These are phyloP conservation scores for pig (Sus scrofa) DNA, from an alignment of 2,113 vertebrate species.

Conservation along the genomic window DNA sequence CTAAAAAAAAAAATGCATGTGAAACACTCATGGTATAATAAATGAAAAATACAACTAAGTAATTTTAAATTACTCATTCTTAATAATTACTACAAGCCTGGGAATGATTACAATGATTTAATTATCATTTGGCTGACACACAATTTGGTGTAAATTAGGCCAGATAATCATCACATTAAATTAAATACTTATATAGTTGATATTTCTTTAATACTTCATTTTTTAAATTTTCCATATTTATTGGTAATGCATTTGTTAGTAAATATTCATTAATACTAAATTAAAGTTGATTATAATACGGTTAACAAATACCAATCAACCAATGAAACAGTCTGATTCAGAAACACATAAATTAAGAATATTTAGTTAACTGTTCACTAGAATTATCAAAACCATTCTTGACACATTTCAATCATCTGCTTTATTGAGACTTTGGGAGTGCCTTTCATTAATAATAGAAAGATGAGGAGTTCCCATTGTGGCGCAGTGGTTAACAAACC, in stretches of 20 bases:
- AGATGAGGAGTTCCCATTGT: too few relatives aligned
- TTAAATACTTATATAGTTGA: neutral
- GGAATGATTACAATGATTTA: slow-evolving; percentile 19
- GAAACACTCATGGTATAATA: neutral
- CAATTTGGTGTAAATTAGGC: neutral
- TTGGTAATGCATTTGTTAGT: neutral
- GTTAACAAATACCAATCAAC: slow-evolving; percentile 25
- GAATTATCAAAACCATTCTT: slow-evolving; percentile 7
- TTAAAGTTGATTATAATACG: slow-evolving; percentile 39
- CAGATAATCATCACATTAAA: slow-evolving; percentile 46
- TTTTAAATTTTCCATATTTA: slow-evolving; percentile 14
- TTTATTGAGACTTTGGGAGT: neutral
- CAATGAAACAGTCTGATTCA: slow-evolving; percentile 35
- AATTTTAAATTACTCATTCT: slow-evolving; percentile 52
- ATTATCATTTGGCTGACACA: neutral
- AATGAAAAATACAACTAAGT: slow-evolving; percentile 16
- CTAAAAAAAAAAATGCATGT: neutral
- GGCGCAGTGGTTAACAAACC: too few relatives aligned
- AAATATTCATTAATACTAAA: slow-evolving; percentile 61
- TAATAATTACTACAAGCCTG: neutral
- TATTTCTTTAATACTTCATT: slow-evolving; percentile 17
- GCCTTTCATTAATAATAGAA: neutral
- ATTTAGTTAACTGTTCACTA: slow-evolving; percentile 36
- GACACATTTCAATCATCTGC: neutral
- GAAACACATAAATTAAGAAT: slow-evolving; percentile 37